Percentiles rank a stretch among this genome's conserved stretches.
These are phyloP conservation scores for Brachymystax lenok DNA, from an alignment of 2,797 vertebrate genomes.

Conservation along the genomic window DNA sequence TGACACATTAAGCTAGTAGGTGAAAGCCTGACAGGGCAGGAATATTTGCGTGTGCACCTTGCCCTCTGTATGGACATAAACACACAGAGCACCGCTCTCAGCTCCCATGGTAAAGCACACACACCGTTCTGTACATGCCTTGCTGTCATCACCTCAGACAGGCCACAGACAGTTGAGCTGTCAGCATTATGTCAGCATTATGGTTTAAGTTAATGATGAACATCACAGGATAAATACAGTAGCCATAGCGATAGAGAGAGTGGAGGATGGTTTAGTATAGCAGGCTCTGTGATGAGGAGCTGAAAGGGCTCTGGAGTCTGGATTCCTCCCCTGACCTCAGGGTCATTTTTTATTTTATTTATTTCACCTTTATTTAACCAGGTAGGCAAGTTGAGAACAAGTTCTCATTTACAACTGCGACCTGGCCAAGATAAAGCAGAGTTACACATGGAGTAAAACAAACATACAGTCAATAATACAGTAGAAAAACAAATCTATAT, in stretches of 20 bases:
- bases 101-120: neutral
- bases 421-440: no score
- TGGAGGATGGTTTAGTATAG: no score
- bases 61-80: neutral
- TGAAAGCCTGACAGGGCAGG: neutral
- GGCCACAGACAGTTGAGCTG: slow-evolving; percentile 13
- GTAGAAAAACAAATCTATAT: no score
- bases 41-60: neutral
- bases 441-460: no score
- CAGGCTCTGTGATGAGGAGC: slow-evolving; percentile 15
- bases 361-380: no score
- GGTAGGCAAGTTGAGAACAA: no score
- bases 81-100: neutral
- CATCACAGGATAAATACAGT: no score
- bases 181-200: slow-evolving; percentile 6
- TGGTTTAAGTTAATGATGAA: neutral
- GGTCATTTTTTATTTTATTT: no score
- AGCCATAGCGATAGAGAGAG: no score
- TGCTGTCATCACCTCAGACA: slow-evolving; percentile 12
- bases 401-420: no score
- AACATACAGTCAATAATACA: no score
- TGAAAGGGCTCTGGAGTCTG: slow-evolving; percentile 1
- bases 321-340: slow-evolving; percentile 40
- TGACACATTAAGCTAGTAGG: neutral
- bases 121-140: neutral